Conservation (phyloP, 2,888 invertebrate species). For the Ormyrus rosae region DNA sequence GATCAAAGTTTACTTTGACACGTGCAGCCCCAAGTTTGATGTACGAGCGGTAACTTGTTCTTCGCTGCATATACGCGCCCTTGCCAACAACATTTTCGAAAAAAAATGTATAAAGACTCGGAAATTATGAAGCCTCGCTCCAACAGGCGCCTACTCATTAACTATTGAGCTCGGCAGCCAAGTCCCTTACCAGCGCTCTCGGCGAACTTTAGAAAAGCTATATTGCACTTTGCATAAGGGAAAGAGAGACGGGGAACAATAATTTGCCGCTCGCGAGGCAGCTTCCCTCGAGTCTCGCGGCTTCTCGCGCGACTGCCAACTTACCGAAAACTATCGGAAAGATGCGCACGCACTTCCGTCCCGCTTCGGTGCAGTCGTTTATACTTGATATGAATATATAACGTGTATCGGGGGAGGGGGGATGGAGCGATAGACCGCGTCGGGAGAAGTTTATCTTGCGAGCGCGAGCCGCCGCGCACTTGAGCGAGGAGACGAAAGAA, state of each 20-base stretch:
- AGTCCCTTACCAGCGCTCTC: not conserved
- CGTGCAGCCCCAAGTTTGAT: too few species aligned
- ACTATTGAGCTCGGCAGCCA: conserved; percentile 23
- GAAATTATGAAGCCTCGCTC: conserved; percentile 27
- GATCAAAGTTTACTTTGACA: too few species aligned
- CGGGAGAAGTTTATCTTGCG: conserved; percentile 29
- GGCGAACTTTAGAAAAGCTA: conserved; percentile 48
- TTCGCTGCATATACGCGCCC: too few species aligned
- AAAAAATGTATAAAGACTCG: conserved; percentile 4
- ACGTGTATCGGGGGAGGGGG: not conserved
- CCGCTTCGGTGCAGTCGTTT: conserved; percentile 46
- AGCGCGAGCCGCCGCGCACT: not conserved
- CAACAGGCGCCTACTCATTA: conserved; percentile 27
- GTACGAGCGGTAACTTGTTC: too few species aligned
- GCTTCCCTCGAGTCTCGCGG: conserved; percentile 35
- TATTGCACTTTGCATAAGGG: conserved; percentile 41
- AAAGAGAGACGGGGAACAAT: conserved; percentile 41
- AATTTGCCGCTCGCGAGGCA: conserved; percentile 29
- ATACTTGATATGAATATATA: conserved; percentile 37
- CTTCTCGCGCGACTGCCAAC: conserved; percentile 33
- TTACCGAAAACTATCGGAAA: conserved; percentile 54
- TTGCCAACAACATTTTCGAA: not conserved
- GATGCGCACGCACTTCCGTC: conserved; percentile 37
- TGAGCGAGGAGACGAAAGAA: conserved; percentile 6
- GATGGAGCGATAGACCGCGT: conserved; percentile 37